Evolutionary conservation across 2,797 vertebrate species (phyloP), one percentile per base, ranked within the genome.

Genomic region (Anabas testudineus): DNA sequence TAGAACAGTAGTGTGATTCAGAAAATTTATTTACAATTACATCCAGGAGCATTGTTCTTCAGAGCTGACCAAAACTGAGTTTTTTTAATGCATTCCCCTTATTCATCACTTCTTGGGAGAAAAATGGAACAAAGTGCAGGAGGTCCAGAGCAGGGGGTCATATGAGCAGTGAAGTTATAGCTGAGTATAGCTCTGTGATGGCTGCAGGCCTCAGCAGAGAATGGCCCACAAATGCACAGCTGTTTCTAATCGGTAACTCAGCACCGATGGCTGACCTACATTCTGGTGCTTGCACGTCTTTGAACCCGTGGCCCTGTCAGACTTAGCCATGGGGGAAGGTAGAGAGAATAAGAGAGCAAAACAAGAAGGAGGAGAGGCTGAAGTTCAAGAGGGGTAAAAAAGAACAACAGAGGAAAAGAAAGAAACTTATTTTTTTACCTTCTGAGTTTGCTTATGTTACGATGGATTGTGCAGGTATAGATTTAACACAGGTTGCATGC

Each of bases 161-260:
- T 34, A 52, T 22, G 18, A 70, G 69, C 63, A 42, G 42, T 47
- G 34, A 56, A 73, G 78, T 60, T 67, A 46, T 30, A 60, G 63
- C 70, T 69, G 64, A 59, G 79, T 46, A 8, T 10, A 19, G 57
- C 56, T 76, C 37, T 67, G 78, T 22, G 39, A 73, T 74, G 71
- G 73, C 76, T 82, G 85, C 71, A 64, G 67, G 80, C 74, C 69
- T 83, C 67, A 67, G 80, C 82, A 82, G 78, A 84, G 86, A 87
- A 77, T 76, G 83, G 87, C 80, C 88, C 84, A 88, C 87, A 87
- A 91, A 88, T 41, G 68, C 89, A 92, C 92, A 95, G 93, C 92
- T 94, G 93, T 94, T 94, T 95, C 88, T 93, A 92, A 95, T 95
- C 90, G 90, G 93, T 93, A 93, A 94, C 90, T 93, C 88, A 81